These are phyloP conservation scores for Drosophila obscura DNA, from an alignment of 1,140 invertebrate species.

Conservation along the genomic window DNA sequence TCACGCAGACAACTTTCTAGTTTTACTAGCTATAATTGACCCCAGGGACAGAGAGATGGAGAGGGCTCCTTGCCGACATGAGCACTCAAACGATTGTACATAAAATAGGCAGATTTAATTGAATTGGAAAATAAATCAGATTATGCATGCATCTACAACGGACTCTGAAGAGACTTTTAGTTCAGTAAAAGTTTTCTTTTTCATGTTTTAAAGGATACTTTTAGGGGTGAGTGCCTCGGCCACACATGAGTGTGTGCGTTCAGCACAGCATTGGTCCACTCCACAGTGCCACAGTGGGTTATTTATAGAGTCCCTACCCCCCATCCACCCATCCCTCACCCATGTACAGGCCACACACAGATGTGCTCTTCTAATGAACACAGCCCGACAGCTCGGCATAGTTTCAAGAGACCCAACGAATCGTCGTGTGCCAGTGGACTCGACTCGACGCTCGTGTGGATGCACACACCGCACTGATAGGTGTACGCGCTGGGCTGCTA, in stretches of 20 bases:
- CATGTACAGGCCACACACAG: slow-evolving; percentile 1
- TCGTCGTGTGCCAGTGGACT: too few relatives aligned
- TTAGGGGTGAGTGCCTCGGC: slow-evolving; percentile 6
- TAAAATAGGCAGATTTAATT: slow-evolving; percentile 47
- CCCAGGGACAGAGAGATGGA: not conserved
- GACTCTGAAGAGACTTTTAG: not conserved
- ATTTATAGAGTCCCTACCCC: slow-evolving; percentile 58
- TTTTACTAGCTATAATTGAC: slow-evolving; percentile 1
- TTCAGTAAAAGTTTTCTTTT: slow-evolving; percentile 20
- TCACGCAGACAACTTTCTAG: slow-evolving; percentile 14
- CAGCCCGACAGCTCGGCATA: slow-evolving; percentile 8
- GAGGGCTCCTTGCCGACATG: slow-evolving; percentile 7
- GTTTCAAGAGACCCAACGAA: slow-evolving; percentile 35
- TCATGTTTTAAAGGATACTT: not conserved
- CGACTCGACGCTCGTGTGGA: slow-evolving; percentile 21
- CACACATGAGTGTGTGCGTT: not conserved
- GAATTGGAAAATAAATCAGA: slow-evolving; percentile 51
- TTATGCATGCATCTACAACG: slow-evolving; percentile 11
- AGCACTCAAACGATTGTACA: slow-evolving; percentile 43
- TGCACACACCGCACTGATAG: slow-evolving; percentile 15
- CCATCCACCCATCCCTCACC: not conserved
- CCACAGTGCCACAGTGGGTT: slow-evolving; percentile 25
- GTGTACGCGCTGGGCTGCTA: too few relatives aligned
- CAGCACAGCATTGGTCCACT: slow-evolving; percentile 49
- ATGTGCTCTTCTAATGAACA: slow-evolving; percentile 17